Conservation (phyloP, 2,888 invertebrate genomes). For the Temnothorax rugatulus region DNA sequence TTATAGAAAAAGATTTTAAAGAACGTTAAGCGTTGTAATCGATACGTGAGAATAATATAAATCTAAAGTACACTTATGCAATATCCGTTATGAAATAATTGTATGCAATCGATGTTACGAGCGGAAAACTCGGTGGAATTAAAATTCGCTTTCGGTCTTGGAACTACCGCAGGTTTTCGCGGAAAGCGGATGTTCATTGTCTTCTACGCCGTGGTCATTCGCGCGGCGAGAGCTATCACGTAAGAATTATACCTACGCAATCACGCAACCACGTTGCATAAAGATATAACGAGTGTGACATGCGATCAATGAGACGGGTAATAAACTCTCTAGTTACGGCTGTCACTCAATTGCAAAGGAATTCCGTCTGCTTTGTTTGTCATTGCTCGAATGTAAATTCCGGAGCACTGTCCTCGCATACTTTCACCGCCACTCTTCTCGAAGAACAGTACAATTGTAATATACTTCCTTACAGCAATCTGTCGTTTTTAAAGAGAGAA, state of each 20-base stretch:
- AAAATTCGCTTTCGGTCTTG: conserved; percentile 39
- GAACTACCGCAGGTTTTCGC: conserved; percentile 27
- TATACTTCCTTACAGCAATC: neutral
- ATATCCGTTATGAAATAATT: conserved; percentile 28
- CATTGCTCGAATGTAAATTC: conserved; percentile 70
- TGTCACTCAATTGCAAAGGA: conserved; percentile 60
- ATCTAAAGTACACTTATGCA: conserved; percentile 1
- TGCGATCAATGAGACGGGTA: conserved; percentile 60
- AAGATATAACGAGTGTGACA: conserved; percentile 58
- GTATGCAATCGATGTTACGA: conserved; percentile 24
- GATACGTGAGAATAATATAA: neutral
- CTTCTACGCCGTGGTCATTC: conserved; percentile 35
- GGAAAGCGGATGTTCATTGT: conserved; percentile 51
- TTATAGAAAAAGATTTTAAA: neutral
- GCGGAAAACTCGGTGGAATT: conserved; percentile 15
- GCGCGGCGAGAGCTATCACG: conserved; percentile 35
- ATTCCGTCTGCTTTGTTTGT: conserved; percentile 61
- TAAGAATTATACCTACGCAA: conserved; percentile 45
- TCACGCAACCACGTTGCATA: conserved; percentile 65
- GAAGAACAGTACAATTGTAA: conserved; percentile 1
- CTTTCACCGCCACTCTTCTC: conserved; percentile 66
- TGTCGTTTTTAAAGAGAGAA: neutral
- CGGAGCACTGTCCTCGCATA: conserved; percentile 65
- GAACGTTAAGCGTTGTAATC: neutral
- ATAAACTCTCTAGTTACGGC: conserved; percentile 64